Evolutionary conservation across 2,113 vertebrate genomes (phyloP).

Genomic region (Leptosomus discolor): DNA sequence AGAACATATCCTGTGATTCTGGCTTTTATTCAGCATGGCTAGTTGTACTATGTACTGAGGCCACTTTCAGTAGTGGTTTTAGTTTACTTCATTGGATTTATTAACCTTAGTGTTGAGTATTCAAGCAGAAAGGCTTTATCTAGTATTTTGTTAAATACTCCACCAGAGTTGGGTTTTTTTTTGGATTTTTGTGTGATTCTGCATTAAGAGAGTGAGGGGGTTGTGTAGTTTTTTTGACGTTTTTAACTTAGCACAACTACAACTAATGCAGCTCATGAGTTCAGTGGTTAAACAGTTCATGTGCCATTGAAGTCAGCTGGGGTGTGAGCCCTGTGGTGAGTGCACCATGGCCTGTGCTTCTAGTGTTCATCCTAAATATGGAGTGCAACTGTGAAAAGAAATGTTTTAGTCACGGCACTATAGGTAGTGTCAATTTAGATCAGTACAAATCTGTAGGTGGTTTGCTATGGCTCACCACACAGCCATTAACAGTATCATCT

Average conservation of each 20-base stretch:
- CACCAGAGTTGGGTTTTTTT: not conserved
- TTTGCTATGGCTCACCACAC: conserved; percentile 50
- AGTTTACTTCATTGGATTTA: not conserved
- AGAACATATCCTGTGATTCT: not conserved
- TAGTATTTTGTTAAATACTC: not conserved
- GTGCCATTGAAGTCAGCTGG: not conserved
- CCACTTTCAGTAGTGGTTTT: not conserved
- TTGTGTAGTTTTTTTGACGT: not conserved
- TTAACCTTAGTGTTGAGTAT: not conserved
- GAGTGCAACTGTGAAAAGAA: conserved; percentile 62
- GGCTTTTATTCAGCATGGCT: not conserved
- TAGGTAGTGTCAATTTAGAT: conserved; percentile 44
- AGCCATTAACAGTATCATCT: conserved; percentile 45
- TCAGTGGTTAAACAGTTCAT: not conserved
- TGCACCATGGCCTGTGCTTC: not conserved
- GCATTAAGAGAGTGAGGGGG: not conserved
- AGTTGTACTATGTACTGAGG: not conserved
- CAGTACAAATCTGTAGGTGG: conserved; percentile 52
- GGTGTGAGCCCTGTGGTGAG: not conserved
- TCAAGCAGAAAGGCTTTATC: not conserved
- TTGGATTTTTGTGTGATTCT: not conserved
- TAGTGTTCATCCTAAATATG: conserved; percentile 21
- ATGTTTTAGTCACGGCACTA: conserved; percentile 18
- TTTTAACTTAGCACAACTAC: not conserved
- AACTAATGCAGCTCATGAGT: not conserved